phyloP scores from a whole-genome alignment of 2,113 vertebrate species.

The Phaetusa simplex region DNA sequence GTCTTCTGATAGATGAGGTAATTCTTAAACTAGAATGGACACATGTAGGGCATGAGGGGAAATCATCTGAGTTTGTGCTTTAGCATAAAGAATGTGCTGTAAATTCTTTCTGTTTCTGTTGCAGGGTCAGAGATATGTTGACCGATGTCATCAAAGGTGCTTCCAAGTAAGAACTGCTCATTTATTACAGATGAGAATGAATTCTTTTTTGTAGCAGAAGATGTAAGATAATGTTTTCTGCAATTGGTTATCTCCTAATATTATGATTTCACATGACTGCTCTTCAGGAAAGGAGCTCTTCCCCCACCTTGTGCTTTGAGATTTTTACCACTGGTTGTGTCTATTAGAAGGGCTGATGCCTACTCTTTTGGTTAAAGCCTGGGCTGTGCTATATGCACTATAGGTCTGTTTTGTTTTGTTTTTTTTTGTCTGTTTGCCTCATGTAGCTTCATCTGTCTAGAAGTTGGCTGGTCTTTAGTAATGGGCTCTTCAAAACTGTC shows the following conservation, averaged over 20 bases:
- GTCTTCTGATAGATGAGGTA: background rate
- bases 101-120: background rate
- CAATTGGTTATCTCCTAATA: background rate
- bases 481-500: background rate
- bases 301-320: background rate
- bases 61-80: background rate
- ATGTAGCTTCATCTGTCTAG: background rate
- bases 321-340: background rate
- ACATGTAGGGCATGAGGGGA: background rate
- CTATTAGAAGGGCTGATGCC: background rate
- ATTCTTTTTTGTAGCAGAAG: background rate
- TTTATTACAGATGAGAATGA: background rate
- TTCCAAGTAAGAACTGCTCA: constrained; percentile 85
- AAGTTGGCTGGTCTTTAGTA: background rate
- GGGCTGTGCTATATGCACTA: background rate
- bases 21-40: background rate
- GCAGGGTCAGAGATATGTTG: constrained; percentile 92
- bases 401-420: too few relatives aligned
- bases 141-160: constrained; percentile 87
- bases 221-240: background rate
- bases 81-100: background rate
- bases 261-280: background rate
- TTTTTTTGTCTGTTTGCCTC: background rate
- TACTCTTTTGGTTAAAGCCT: background rate
- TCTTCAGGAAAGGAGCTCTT: background rate